phyloP scores from a whole-genome alignment of 2,797 vertebrate genomes.

The Hydrocynus forskahlii region DNA sequence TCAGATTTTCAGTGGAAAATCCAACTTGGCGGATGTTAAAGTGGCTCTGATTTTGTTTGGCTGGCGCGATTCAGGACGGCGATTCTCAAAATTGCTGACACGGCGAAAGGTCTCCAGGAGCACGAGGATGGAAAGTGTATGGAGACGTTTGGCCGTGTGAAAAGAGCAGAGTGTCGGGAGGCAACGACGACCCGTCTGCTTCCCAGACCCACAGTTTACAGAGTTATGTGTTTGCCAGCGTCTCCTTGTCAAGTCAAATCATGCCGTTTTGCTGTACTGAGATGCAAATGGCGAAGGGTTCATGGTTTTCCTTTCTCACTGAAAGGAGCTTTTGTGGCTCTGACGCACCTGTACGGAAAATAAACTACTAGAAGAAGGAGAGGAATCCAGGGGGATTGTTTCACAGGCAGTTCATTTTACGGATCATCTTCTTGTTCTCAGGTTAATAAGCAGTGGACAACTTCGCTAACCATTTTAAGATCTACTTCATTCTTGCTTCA shows the following conservation, averaged over 20 bases:
- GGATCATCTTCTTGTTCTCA: not conserved
- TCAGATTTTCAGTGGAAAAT: not conserved
- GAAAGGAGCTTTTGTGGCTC: too few relatives aligned
- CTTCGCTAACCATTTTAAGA: too few relatives aligned
- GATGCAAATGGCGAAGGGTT: too few relatives aligned
- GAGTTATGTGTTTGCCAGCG: not conserved
- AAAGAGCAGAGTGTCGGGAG: not conserved
- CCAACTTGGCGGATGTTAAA: not conserved
- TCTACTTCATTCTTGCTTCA: too few relatives aligned
- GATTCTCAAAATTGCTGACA: not conserved
- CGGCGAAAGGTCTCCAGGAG: not conserved
- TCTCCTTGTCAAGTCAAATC: not conserved
- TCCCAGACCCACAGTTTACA: not conserved
- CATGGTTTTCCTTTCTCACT: too few relatives aligned
- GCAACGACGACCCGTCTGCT: not conserved
- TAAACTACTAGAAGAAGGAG: too few relatives aligned
- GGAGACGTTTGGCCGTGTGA: not conserved
- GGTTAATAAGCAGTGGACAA: not conserved
- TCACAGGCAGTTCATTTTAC: not conserved
- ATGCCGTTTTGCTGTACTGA: too few relatives aligned
- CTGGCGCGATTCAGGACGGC: not conserved
- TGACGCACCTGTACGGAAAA: too few relatives aligned
- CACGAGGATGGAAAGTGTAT: not conserved
- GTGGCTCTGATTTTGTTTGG: not conserved
- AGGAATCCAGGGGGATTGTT: too few relatives aligned